Base-by-base conservation (phyloP, 2,888 invertebrate species). In the Oscheius myriophilus region DNA sequence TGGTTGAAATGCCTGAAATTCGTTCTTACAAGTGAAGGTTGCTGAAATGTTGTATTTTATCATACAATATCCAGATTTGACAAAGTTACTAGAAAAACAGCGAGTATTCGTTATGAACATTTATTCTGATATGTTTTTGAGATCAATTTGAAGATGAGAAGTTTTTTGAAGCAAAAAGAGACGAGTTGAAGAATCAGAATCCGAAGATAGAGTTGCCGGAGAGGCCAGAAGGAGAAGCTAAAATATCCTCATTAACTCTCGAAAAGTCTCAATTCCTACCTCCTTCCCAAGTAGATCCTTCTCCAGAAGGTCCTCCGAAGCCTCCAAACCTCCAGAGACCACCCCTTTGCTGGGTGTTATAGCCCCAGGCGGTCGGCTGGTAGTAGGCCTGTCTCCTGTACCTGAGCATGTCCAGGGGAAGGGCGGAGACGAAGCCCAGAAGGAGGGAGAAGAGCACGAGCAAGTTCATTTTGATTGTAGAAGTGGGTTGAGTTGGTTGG, bases 231-330 rank as follows among this genome's bases (percentile, higher is more conserved):
- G 61, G 33, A n/a, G 18, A 33, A 39, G 61, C 61, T 61, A 39
- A 49, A 61, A 61, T 18, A 18, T 3, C 33, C 1, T 23, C 33
- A 25, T 26, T 23, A 18, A 61, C n/a, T 61, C 9, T 33, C 16
- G 16, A 16, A 12, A 18, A 0, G 23, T 23, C 23, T 1, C 23
- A 43, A 42, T 12, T 18, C 43, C 43, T 18, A 58, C 58, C 58
- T 25, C 61, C 61, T 61, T 61, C 61, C 61, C 61, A 61, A 16
- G 61, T 61, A 49, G 61, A 61, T 46, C 61, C 61, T 49, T 61
- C 61, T 3, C 61, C 61, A n/a, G n/a, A 33, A 33, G 61, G 61
- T n/a, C 61, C 61, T 4, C 61, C 61, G 16, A 61, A n/a, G 7
- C 61, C 61, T 7, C 61, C 61, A n/a, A 33, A 49, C 49, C 61